Base-by-base conservation (phyloP, 1,140 invertebrate species). In the Danaus melanippus region DNA sequence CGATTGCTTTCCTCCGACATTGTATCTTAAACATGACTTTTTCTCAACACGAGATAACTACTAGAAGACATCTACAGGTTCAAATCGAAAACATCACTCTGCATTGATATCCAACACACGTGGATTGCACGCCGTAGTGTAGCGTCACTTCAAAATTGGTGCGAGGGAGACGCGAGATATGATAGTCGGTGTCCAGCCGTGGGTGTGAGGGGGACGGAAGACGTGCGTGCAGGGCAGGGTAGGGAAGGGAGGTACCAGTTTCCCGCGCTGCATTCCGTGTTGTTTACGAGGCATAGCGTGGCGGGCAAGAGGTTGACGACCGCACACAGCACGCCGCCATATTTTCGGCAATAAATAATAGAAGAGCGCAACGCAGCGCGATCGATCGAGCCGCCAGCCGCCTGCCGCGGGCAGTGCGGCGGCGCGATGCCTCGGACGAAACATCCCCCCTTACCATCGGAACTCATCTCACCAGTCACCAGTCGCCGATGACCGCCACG, bases 341-440 rank as follows among this genome's bases (percentile, higher is more conserved):
- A 80, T 82, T 82, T 83, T 85, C 71, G 77, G 79, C 78, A 84
- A 83, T 85, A 85, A 85, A 85, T 84, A 82, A 78, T 82, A 79
- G 72, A 79, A 69, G 64, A 70, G 65, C 81, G 76, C 76, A 77
- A 74, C 72, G 71, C 75, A 76, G 68, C 66, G 67, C 79, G 79
- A 85, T 85, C 82, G 79, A 83, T 82, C 68, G 71, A 57, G 56
- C 62, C 58, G 68, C 63, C 68, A 57, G 56, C 62, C 58, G 68
- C 63, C 68, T 69, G 58, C 71, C 58, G 68, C 63, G 69, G 71
- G 58, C 71, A 76, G 67, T 79, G 81, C 81, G 78, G 62, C 78
- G 78, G 77, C 79, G 79, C 79, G 69, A 53, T 55, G 62, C 65
- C 66, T 60, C 55, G 74, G 67, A 70, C 79, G 79, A 81, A 82